Base-by-base conservation (phyloP, 2,113 vertebrate species). In the Morone chrysops region DNA sequence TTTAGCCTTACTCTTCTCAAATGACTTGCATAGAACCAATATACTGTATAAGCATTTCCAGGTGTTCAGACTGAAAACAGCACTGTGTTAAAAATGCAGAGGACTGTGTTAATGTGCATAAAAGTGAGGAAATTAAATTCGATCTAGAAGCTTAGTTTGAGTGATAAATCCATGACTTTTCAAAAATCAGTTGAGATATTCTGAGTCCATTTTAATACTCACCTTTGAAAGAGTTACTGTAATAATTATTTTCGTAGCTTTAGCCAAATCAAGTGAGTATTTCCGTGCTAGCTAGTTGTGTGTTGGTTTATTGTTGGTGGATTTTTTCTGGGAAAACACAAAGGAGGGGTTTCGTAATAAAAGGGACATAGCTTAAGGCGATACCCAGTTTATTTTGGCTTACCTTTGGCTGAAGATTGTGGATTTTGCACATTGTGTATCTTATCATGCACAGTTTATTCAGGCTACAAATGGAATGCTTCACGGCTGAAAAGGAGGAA, bases 21-120 rank as follows among this genome's bases (percentile, higher is more conserved):
- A 25, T 5, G 6, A 8, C 40, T 53, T 16, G 25, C 3, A 20
- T 66, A 40, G 48, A 53, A 74, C 43, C 22, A 25, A 22, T 45
- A 45, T 47, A 4, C 45, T 13, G 13, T 13, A n/a, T 48, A 20
- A 73, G 53, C 57, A 50, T 62, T 48, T 59, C 36, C 22, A 8
- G 10, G 41, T 36, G 59, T 76, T 81, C 56, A 72, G 50, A 75
- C 80, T 5, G 18, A 80, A 57, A 70, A 16, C 53, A 61, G 60
- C 56, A 22, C 72, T 47, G 62, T 59, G 10, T 57, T 63, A 12
- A 16, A 73, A 59, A 51, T 65, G 3, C n/a, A 61, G 8, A 4
- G 14, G 38, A 13, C 45, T 54, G 18, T 1, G 1, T 8, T 47
- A 18, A 3, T 45, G 40, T 43, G 40, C 8, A 4, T 9, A 53